Evolutionary conservation across 2,113 vertebrate genomes (phyloP).

Genomic region (Elaphurus davidianus): DNA sequence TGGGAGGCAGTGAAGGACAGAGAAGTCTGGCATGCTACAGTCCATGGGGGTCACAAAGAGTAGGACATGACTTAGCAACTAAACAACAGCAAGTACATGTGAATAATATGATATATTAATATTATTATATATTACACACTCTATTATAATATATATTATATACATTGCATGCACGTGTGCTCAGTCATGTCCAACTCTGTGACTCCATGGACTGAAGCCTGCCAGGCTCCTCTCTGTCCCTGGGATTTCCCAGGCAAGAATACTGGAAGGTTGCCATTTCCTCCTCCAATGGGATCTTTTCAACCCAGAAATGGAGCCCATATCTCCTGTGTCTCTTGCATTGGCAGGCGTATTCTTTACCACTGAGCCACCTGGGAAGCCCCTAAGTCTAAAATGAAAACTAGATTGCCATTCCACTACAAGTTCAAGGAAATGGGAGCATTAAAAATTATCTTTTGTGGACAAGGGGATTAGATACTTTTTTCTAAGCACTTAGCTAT

Average conservation of each 20-base stretch:
- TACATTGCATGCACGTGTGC: neutral
- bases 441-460: conserved; percentile 10
- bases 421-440: neutral
- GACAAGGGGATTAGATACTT: neutral
- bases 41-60: no score
- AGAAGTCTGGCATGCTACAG: no score
- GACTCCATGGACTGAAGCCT: neutral
- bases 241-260: neutral
- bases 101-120: no score
- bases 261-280: neutral
- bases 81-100: no score
- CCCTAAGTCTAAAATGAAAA: neutral
- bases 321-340: neutral
- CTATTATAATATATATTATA: neutral
- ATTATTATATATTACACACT: neutral
- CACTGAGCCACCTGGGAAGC: neutral
- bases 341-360: neutral
- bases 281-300: neutral
- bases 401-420: neutral
- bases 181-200: neutral
- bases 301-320: neutral
- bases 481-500: neutral
- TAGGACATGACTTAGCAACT: no score
- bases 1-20: no score
- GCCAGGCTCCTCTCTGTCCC: neutral